Evolutionary conservation across 1,140 invertebrate genomes (phyloP).

Genomic region (Sycobia sp.): DNA sequence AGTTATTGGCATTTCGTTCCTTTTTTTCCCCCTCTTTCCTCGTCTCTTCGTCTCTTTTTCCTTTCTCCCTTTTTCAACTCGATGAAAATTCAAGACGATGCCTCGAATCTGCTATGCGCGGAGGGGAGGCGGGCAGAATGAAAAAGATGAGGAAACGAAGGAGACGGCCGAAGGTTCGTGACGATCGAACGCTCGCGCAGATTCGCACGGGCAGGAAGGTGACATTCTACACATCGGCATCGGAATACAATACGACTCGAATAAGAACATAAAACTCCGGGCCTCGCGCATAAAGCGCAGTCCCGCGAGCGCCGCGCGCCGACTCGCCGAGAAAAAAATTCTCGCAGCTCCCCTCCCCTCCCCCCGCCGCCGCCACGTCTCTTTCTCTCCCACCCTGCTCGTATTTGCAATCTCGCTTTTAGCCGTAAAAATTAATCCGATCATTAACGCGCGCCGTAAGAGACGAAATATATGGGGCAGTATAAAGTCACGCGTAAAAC

Average conservation of each 20-base stretch:
- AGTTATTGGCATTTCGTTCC: not conserved
- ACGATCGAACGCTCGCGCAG: slow-evolving; percentile 16
- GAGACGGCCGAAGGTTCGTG: not conserved
- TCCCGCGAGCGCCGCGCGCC: slow-evolving; percentile 31
- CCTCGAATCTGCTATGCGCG: not conserved
- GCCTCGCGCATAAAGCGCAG: slow-evolving; percentile 34
- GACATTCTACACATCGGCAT: slow-evolving; percentile 11
- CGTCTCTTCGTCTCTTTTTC: no score
- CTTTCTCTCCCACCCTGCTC: slow-evolving; percentile 10
- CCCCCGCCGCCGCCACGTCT: not conserved
- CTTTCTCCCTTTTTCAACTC: no score
- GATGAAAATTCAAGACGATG: slow-evolving; percentile 23
- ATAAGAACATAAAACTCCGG: slow-evolving; percentile 39
- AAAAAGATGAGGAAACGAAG: not conserved
- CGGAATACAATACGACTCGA: slow-evolving; percentile 16
- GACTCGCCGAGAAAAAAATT: no score
- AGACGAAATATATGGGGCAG: slow-evolving; percentile 53
- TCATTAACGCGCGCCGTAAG: slow-evolving; percentile 54
- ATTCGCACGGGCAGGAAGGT: no score
- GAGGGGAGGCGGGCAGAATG: not conserved
- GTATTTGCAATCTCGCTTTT: slow-evolving; percentile 46
- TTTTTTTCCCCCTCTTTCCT: no score
- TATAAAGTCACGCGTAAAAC: slow-evolving; percentile 41
- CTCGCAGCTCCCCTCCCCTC: slow-evolving; percentile 16
- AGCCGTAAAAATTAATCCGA: slow-evolving; percentile 56